A percentile compares a stretch with the other conserved stretches of the same genome.
These are phyloP conservation scores for Ectropis crepuscularia DNA, from an alignment of 2,888 invertebrate genomes.

Conservation along the genomic window DNA sequence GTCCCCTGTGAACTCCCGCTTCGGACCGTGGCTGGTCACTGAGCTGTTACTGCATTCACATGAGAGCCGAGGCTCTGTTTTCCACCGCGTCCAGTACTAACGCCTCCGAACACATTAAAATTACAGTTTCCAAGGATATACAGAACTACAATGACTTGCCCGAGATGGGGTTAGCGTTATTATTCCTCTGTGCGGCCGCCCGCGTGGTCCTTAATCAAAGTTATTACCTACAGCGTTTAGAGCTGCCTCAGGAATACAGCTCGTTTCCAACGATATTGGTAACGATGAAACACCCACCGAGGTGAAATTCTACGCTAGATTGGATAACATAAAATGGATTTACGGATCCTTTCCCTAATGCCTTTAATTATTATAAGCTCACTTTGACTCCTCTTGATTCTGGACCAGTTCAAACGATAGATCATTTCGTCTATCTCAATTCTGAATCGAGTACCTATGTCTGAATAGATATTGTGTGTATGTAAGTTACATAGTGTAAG, in stretches of 20 bases:
- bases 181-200: slow-evolving; percentile 76
- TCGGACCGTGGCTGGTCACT: neutral
- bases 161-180: slow-evolving; percentile 75
- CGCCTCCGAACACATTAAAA: slow-evolving; percentile 80
- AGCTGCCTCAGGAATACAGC: slow-evolving; percentile 57
- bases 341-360: slow-evolving; percentile 15
- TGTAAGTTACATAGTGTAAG: too few relatives aligned
- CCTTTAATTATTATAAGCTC: slow-evolving; percentile 4
- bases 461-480: too few relatives aligned
- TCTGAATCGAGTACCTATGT: too few relatives aligned
- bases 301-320: slow-evolving; percentile 32
- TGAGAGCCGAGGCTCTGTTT: slow-evolving; percentile 6
- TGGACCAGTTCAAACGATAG: neutral
- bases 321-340: slow-evolving; percentile 29
- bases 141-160: slow-evolving; percentile 72
- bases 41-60: neutral
- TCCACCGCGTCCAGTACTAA: slow-evolving; percentile 52
- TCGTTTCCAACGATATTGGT: slow-evolving; percentile 53
- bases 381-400: neutral
- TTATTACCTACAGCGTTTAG: slow-evolving; percentile 70
- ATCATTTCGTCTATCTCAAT: neutral
- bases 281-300: slow-evolving; percentile 45
- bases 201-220: slow-evolving; percentile 75
- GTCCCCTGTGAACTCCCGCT: too few relatives aligned
- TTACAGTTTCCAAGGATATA: slow-evolving; percentile 80